Percentiles rank a stretch among this genome's conserved stretches.
Conservation (phyloP, 2,113 vertebrate genomes). For the Stigmatopora nigra region DNA sequence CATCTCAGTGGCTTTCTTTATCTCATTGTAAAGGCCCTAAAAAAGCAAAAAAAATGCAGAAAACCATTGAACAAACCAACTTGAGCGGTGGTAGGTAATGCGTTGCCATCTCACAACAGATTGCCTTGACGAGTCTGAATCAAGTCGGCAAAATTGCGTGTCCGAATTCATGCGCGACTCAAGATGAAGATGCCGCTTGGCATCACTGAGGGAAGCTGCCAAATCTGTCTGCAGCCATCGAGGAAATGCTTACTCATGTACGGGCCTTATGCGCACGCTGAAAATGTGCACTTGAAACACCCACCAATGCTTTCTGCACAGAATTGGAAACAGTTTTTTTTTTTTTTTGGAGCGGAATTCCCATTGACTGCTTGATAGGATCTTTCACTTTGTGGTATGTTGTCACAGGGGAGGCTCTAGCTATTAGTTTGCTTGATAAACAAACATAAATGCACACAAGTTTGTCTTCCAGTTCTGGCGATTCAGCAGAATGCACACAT, state of each 20-base stretch:
- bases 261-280: slow-evolving; percentile 15
- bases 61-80: slow-evolving; percentile 1
- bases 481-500: slow-evolving; percentile 26
- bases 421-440: background rate
- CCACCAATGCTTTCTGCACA: slow-evolving; percentile 22
- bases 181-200: slow-evolving; percentile 44
- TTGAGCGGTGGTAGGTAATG: slow-evolving; percentile 1
- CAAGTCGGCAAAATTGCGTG: slow-evolving; percentile 47
- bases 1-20: background rate
- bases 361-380: slow-evolving; percentile 7
- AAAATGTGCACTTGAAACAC: slow-evolving; percentile 21
- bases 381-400: slow-evolving; percentile 4
- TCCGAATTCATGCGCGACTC: slow-evolving; percentile 50
- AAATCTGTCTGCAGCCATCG: slow-evolving; percentile 51
- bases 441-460: background rate
- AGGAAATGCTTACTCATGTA: slow-evolving; percentile 52
- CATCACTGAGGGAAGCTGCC: slow-evolving; percentile 46
- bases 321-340: slow-evolving; percentile 27
- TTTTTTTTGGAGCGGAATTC: slow-evolving; percentile 7
- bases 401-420: background rate
- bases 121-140: slow-evolving; percentile 46
- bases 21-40: background rate
- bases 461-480: slow-evolving; percentile 21
- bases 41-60: background rate
- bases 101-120: slow-evolving; percentile 11